Conservation (phyloP, 1,140 invertebrate species). For the Sycophila sp. region DNA sequence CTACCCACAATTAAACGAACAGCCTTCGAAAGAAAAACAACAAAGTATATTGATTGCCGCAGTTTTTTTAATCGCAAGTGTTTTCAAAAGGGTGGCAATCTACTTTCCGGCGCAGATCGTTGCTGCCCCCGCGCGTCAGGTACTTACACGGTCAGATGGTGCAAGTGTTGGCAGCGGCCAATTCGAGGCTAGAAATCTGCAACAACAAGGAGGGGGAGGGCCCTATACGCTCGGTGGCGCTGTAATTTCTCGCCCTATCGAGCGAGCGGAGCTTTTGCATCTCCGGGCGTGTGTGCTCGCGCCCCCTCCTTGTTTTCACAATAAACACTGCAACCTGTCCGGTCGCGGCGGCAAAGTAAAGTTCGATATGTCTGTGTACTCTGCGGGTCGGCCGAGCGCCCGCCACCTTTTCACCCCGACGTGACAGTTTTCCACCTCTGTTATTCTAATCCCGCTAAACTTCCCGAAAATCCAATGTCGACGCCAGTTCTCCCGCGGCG, state of each 20-base stretch:
- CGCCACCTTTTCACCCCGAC: background rate
- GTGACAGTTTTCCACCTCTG: background rate
- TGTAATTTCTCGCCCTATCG: background rate
- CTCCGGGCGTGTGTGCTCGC: background rate
- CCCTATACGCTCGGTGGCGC: background rate
- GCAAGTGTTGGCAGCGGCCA: too few relatives aligned
- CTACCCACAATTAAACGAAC: too few relatives aligned
- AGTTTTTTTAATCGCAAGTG: too few relatives aligned
- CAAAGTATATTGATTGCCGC: too few relatives aligned
- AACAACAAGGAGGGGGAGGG: background rate
- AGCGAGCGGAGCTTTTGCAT: background rate
- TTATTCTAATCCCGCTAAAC: slow-evolving; percentile 8
- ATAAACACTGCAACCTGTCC: slow-evolving; percentile 63
- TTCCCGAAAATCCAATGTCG: slow-evolving; percentile 9
- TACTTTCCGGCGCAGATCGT: background rate
- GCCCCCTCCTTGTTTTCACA: slow-evolving; percentile 56
- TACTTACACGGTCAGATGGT: too few relatives aligned
- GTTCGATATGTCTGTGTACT: background rate
- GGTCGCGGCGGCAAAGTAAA: slow-evolving; percentile 31
- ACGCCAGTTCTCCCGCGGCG: background rate
- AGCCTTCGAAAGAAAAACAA: too few relatives aligned
- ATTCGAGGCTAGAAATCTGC: background rate
- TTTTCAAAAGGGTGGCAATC: too few relatives aligned
- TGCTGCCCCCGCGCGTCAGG: too few relatives aligned
- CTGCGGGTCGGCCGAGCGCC: too few relatives aligned